Base-by-base conservation (phyloP, 2,797 vertebrate species). In the Molossus alvarezi region DNA sequence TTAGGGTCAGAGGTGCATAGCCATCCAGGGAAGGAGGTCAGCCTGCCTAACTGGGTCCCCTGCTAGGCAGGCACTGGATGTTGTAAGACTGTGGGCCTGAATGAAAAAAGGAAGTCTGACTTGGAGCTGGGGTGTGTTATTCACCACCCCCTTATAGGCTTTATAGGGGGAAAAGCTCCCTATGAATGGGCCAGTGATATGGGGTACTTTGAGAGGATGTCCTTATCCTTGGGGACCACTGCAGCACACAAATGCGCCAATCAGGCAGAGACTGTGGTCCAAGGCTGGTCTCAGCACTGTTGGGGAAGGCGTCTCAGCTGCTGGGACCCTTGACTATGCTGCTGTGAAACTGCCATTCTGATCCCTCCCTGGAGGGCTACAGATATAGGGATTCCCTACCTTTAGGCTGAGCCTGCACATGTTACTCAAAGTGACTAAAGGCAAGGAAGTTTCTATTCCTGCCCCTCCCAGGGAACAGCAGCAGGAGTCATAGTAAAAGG, bases 281-380 rank as follows among this genome's bases (percentile, higher is more conserved):
- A n/a, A 51, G 65, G 71, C 45, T 60, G 45, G 57, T 57, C 60
- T n/a, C 8, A n/a, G 51, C 10, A 29, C 15, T 58, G 5, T 1
- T 9, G 17, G 45, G 64, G 25, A 62, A 41, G n/a, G 67, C 4
- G 48, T 5, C 41, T 90, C 21, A 29, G 81, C 23, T 14, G n/a
- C 17, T 27, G 4, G 58, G 88, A 90, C 60, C 33, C 21, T 53
- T 45, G 62, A 21, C 62, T 41, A 27, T 8, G 29, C 23, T 1
- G 53, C 23, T 33, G 10, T 17, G 4, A 29, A 73, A 92, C 69
- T 45, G 0, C 90, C 95, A 81, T n/a, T 29, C 90, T n/a, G 18
- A 81, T 18, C 27, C 48, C 29, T 94, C 79, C 90, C 95, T 72
- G 15, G 51, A 82, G 90, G 79, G 88, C 33, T 25, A 5, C 1